A percentile compares a stretch with the other conserved stretches of the same genome.
Conservation (phyloP, 2,113 vertebrate species). For the Pygoscelis adeliae region DNA sequence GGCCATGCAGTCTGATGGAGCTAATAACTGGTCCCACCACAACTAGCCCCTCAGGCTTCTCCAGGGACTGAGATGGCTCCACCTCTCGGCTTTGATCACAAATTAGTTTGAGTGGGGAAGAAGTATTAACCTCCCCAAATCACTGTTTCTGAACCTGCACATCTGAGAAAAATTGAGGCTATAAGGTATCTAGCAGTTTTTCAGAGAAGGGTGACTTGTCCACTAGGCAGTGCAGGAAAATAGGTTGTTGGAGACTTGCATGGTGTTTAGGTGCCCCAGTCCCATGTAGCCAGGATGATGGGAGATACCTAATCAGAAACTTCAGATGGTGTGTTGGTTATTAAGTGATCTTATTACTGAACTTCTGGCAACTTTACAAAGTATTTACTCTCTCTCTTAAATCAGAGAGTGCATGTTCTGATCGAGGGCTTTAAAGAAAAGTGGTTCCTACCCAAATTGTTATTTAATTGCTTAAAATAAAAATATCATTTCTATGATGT, state of each 20-base stretch:
- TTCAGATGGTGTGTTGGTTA: not conserved
- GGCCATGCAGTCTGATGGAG: not conserved
- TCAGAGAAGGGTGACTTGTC: not conserved
- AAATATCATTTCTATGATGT: not conserved
- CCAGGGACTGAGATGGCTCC: not conserved
- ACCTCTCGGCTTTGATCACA: not conserved
- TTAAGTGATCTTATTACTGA: not conserved
- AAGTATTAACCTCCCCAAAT: not conserved
- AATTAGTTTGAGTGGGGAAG: not conserved
- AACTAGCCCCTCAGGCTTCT: not conserved
- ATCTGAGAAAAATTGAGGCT: not conserved
- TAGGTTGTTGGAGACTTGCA: not conserved
- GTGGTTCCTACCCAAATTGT: not conserved
- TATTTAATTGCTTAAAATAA: conserved; percentile 30
- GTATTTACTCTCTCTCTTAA: not conserved
- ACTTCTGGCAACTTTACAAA: not conserved
- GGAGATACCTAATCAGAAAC: not conserved
- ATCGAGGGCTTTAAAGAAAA: conserved; percentile 4
- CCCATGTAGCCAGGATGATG: not conserved
- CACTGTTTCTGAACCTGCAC: not conserved
- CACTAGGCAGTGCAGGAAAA: not conserved
- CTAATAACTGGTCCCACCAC: not conserved
- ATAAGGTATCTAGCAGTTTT: not conserved
- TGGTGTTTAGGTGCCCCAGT: not conserved
- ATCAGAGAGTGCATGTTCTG: not conserved